phyloP scores from a whole-genome alignment of 1,140 invertebrate genomes.

The Euwallacea fornicatus region DNA sequence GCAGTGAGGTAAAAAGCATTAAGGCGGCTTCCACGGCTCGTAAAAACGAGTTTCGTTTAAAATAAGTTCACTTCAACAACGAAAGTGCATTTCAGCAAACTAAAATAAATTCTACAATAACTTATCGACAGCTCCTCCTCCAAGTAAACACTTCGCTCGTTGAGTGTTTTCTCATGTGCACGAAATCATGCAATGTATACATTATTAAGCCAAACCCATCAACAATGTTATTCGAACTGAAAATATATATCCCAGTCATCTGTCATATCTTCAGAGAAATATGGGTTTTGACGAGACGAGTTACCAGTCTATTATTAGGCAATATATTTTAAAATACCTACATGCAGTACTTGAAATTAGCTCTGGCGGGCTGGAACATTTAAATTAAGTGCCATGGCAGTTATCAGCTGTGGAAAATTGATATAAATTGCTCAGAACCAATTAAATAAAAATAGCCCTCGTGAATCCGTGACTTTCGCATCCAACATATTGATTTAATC shows the following conservation, averaged over 20 bases:
- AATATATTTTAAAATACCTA: constrained; percentile 23
- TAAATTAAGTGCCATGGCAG: constrained; percentile 3
- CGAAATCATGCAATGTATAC: constrained; percentile 15
- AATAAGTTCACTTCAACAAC: constrained; percentile 4
- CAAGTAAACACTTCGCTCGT: constrained; percentile 7
- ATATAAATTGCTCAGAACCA: too few relatives aligned
- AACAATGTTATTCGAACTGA: constrained; percentile 13
- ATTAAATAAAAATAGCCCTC: too few relatives aligned
- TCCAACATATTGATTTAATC: too few relatives aligned
- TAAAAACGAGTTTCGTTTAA: not conserved
- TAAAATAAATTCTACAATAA: constrained; percentile 13
- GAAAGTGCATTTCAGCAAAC: not conserved
- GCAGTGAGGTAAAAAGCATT: not conserved
- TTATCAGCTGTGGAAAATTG: not conserved
- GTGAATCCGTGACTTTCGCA: too few relatives aligned
- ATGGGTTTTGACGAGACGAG: constrained; percentile 12
- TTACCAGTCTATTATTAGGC: constrained; percentile 19
- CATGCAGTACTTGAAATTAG: constrained; percentile 13
- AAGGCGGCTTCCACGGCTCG: not conserved
- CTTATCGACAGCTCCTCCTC: constrained; percentile 15
- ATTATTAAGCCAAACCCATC: constrained; percentile 16
- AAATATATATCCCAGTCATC: constrained; percentile 24
- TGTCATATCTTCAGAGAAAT: constrained; percentile 24
- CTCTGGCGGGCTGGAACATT: constrained; percentile 3
- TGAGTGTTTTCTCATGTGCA: constrained; percentile 15